Evolutionary conservation across 2,113 vertebrate species (phyloP), one percentile per base, ranked within the genome.

Genomic region (Silurus asotus): DNA sequence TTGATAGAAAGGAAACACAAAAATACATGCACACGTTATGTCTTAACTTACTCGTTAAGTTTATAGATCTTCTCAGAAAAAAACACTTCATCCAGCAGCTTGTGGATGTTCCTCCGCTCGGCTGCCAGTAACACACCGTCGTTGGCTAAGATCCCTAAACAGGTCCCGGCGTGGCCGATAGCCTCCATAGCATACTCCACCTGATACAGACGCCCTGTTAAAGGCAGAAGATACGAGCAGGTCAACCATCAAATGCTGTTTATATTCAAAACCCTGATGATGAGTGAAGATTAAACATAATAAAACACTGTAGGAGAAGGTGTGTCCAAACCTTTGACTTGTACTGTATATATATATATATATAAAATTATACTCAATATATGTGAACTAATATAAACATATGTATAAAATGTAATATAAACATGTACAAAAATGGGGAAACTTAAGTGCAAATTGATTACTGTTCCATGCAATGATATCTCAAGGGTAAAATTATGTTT

Each of bases 31-130:
- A n/a, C 62, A 65, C 37, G 37, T 37, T 37, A 37, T 37, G 37
- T 37, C 37, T 37, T 37, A 37, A 96, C 98, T 96, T 89, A 99
- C 98, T 99, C 98, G 0, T 99, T 99, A 11, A 99, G 96, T 87
- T 98, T 99, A 94, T 99, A 99, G 91, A 99, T 99, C 84, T 99
- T 99, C 93, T 99, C 98, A 0, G 98, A 99, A 91, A 99, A 99
- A 88, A 99, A 99, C 79, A 99, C 98, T 92, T 99, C 98, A 45
- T 99, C 98, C 0, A 99, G 97, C 25, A 99, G 96, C 88, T 99
- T 99, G 95, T 99, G 98, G 82, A 99, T 99, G 93, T 99, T 99
- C 79, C 98, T 96, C 61, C 98, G 95, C 94, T 99, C 98, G 6
- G 98, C 98, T 17, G 97, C 98, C 53, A 99, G 92, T 87, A 99